Base-by-base conservation (phyloP, 2,113 vertebrate species). In the Dipodomys stephensi region DNA sequence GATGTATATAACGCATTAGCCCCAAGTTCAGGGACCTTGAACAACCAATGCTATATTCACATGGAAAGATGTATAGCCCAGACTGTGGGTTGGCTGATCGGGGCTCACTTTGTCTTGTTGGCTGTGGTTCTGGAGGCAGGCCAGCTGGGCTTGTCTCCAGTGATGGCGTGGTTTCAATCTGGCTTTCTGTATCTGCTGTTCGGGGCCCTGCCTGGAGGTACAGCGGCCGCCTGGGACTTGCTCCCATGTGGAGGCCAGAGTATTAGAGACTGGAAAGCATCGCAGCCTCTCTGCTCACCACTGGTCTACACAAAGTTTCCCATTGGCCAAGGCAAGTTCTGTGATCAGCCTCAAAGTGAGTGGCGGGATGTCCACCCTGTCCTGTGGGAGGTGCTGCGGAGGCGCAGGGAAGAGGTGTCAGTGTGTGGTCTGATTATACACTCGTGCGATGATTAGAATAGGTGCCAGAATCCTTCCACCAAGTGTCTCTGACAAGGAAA, bases 211-310 rank as follows among this genome's bases (percentile, higher is more conserved):
- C 6, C 44, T 30, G 7, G 27, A 82, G 46, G 69, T 32, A 62
- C 6, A 19, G 10, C 35, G 25, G 4, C 18, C 28, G 30, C 25
- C 64, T 25, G 73, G 39, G 60, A 4, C 1, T 49, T 49, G 2
- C 30, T 28, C 4, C 1, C 15, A 2, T 0, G 8, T 46, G 44
- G n/a, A 67, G 27, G 13, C 18, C 30, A 12, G 39, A 49, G 53
- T 11, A 6, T 3, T 12, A 5, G n/a, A 49, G 28, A 13, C n/a
- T 25, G 53, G 53, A 2, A 5, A 2, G 32, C 6, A 25, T 2
- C 15, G 6, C 28, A 35, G 76, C 22, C 1, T 0, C 57, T 76
- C 12, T 28, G 39, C 46, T 79, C 6, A 10, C 44, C 27, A n/a
- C 27, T 25, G 72, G 27, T 32, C 53, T 53, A 12, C 28, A 12